Evolutionary conservation across 2,888 invertebrate species (phyloP), one percentile per base, ranked within the genome.

Genomic region (Chaitophorus viminalis): DNA sequence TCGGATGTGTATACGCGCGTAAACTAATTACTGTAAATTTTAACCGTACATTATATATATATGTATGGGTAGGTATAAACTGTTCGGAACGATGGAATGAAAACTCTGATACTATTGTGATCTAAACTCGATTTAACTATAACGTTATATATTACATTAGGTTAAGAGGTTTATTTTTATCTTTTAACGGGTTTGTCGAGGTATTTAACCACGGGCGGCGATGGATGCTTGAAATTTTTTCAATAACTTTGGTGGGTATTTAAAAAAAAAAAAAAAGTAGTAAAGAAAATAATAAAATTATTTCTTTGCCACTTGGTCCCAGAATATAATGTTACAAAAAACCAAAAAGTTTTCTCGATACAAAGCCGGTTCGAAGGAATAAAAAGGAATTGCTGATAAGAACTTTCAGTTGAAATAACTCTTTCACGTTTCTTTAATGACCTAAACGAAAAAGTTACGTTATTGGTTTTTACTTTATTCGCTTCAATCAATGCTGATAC

Each of bases 381-480:
- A 83, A 72, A 54, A 46, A 54, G n/a, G n/a, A n/a, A 29, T 18
- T 25, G 6, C n/a, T 46, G 77, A 70, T 52, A 78, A 86, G 78
- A 86, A 77, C 54, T 78, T 86, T 70, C 54, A 36, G 77, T 78
- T 31, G n/a, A 78, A 70, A 78, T 36, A 36, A 74, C 72, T 72
- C 31, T 3, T 79, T 74, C 72, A 33, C 6, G 18, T 87, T 78
- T 14, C 9, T 54, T 86, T 72, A 86, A 86, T 86, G 72, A 72
- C 78, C 39, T 65, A 74, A 79, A 81, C 18, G 60, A 60, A 70
- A 87, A 87, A 87, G 60, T 86, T 60, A 31, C 8, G 72, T 79
- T 87, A 79, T 87, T 74, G 74, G 60, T 72, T 87, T 78, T 86
- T 29, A 60, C 5, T 79, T 25, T 29, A 65, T 54, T 75, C 14